Base-by-base conservation (phyloP, 2,797 vertebrate genomes). In the Danio kyathit region DNA sequence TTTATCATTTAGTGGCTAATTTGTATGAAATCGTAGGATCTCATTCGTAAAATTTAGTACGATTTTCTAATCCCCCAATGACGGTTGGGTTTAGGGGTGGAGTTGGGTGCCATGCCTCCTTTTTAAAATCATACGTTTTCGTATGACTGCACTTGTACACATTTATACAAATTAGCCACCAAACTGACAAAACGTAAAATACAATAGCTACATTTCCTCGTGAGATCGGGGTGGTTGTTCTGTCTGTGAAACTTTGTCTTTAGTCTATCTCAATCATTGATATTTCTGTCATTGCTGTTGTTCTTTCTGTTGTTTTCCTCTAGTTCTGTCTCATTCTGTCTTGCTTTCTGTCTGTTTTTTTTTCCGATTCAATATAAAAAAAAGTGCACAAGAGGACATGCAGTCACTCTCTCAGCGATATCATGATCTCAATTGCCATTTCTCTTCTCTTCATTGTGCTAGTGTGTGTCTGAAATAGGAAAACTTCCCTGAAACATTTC, bases 381-480 rank as follows among this genome's bases (percentile, higher is more conserved):
- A 54, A 43, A n/a, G 54, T 73, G 2, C 70, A 43, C 2, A 17
- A 16, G 29, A 63, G 73, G 16, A 40, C 21, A 63, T 61, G 10
- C 29, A 43, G 12, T 16, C 0, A 4, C 38, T 73, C 19, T 60
- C 9, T 41, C 43, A 16, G 41, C 13, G 54, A 16, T 29, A 74
- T 46, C n/a, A 46, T 60, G 21, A 52, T 70, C 44, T 49, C 29
- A 1, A 11, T 16, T 61, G 29, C 51, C 17, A 16, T 51, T 43
- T 41, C 17, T 61, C 17, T 60, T 79, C 46, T 79, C 61, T 61
- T 69, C 11, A 6, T n/a, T 74, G 44, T 21, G 61, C 6, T 48
- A 29, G 21, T 74, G 44, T 56, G 80, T 64, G 61, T 76, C 73
- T 85, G 40, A 44, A 16, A 76, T n/a, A 79, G 70, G 54, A 81